Base-by-base conservation (phyloP, 1,140 invertebrate genomes). In the Heliothis virescens region DNA sequence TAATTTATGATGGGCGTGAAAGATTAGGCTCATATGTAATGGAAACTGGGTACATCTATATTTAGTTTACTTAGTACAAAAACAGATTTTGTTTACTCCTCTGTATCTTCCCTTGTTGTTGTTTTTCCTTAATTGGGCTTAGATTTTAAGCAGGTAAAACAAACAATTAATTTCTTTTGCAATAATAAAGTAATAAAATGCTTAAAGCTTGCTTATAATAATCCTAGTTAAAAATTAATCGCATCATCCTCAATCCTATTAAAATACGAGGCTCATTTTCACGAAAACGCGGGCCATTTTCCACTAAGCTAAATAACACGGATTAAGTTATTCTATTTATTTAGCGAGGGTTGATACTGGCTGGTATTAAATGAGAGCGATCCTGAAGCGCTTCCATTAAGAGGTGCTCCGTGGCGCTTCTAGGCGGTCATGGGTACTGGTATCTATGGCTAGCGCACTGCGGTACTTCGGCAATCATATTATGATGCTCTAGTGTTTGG, bases 291-390 rank as follows among this genome's bases (percentile, higher is more conserved):
- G 26, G 50, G 50, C 50, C 16, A 72, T 72, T 55, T 71, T 34
- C 48, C 60, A 50, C 59, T 65, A 10, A 65, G 15, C 48, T 76
- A 12, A 65, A 65, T 55, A 34, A 41, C 26, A 9, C 13, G 48
- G 74, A 65, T 76, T 53, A 76, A 65, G 60, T 76, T 53, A 76
- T 53, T 65, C 60, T 76, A 76, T 62, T 75, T 29, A 75, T 76
- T 76, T 76, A 76, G 60, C 60, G 5, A 1, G 18, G 59, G 15
- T 65, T 76, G 48, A 76, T 76, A 55, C 60, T 63, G 11, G 59
- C 59, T 63, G 29, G 16, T 76, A 76, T 76, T 65, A 53, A 76
- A 65, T 76, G 55, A 65, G 26, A 60, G 74, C 48, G 65, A 76
- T 52, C 48, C 26, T 76, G 7, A 7, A 16, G 16, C 26, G 15